Evolutionary conservation across 2,113 vertebrate species (phyloP).

Genomic region (Actenoides lindsayi): DNA sequence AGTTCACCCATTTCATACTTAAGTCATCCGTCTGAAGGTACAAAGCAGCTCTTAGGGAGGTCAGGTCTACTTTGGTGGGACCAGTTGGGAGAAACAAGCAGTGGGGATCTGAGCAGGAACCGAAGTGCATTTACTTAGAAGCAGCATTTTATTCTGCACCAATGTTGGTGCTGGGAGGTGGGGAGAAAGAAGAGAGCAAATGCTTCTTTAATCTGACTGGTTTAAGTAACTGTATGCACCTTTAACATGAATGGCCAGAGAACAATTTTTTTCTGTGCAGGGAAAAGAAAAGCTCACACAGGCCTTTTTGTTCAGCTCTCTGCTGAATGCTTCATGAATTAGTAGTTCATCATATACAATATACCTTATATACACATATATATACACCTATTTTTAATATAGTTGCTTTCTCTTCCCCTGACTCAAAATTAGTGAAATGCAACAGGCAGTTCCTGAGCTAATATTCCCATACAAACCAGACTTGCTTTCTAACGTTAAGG

Average conservation of each 20-base stretch:
- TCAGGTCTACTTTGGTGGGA: background rate
- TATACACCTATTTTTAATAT: background rate
- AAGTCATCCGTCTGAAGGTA: background rate
- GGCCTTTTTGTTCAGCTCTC: background rate
- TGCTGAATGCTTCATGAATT: background rate
- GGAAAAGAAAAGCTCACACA: background rate
- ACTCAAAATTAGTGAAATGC: background rate
- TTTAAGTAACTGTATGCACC: background rate
- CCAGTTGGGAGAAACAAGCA: background rate
- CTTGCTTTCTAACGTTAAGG: background rate
- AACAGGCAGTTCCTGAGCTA: background rate
- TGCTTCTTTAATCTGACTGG: background rate
- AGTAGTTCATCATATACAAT: background rate
- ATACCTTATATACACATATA: background rate
- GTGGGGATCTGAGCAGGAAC: background rate
- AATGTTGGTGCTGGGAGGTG: background rate
- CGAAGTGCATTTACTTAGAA: background rate
- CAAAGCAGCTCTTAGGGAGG: background rate
- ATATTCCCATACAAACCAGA: background rate
- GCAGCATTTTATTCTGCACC: background rate
- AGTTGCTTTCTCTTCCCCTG: background rate
- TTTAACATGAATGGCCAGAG: background rate
- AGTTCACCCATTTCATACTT: background rate
- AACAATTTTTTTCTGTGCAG: background rate
- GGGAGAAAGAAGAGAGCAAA: background rate